Percentiles rank a stretch among this genome's conserved stretches.
Conservation (phyloP, 2,888 invertebrate genomes). For the Xestoiulus laeticollis region DNA sequence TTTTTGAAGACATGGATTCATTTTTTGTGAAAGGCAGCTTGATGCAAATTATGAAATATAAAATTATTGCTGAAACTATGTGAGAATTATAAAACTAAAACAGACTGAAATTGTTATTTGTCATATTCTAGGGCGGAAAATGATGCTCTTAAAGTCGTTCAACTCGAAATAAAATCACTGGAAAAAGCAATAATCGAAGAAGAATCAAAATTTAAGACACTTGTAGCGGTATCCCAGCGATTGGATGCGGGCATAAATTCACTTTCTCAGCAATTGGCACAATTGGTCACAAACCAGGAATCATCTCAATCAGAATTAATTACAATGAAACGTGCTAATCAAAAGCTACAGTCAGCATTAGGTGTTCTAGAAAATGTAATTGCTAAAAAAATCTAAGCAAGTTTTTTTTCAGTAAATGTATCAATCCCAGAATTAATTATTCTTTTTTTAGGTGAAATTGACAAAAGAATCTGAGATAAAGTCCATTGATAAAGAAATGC, state of each 20-base stretch:
- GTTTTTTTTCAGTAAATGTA: background rate
- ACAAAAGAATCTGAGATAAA: constrained; percentile 22
- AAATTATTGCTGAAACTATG: too few relatives aligned
- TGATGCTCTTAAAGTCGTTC: background rate
- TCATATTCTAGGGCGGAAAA: background rate
- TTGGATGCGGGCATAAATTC: constrained; percentile 5
- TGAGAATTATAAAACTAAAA: too few relatives aligned
- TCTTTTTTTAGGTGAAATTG: constrained; percentile 33
- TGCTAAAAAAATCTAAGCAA: background rate
- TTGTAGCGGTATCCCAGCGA: background rate
- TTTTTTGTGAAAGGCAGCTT: background rate
- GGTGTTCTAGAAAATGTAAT: background rate
- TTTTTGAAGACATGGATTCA: background rate
- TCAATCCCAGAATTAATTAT: background rate
- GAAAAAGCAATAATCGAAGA: constrained; percentile 22
- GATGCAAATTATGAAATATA: too few relatives aligned
- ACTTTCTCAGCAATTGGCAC: constrained; percentile 4
- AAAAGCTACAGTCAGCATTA: background rate
- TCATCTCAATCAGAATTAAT: background rate
- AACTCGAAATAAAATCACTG: constrained; percentile 35
- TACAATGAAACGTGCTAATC: background rate
- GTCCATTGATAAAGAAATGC: background rate
- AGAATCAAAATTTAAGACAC: background rate
- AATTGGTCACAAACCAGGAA: background rate
- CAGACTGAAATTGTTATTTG: background rate